Evolutionary conservation across 2,113 vertebrate species (phyloP).

Genomic region (Gopherus evgoodei): DNA sequence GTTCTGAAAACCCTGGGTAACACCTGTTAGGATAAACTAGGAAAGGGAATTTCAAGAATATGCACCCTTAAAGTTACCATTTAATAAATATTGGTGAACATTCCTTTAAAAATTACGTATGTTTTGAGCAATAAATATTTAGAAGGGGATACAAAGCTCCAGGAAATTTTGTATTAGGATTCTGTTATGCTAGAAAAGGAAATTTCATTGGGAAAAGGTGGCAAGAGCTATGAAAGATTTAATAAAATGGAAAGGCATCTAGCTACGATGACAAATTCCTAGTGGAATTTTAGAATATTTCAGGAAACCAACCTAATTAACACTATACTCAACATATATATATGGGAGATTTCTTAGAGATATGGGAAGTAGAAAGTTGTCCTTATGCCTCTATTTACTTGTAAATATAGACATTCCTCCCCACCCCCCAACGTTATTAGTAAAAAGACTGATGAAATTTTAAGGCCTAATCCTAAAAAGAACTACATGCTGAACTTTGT

Average conservation of each 20-base stretch:
- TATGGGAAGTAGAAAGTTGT: not conserved
- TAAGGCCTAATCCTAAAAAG: not conserved
- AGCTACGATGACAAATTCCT: not conserved
- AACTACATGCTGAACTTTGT: not conserved
- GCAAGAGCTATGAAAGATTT: not conserved
- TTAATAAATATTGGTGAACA: constrained; percentile 23
- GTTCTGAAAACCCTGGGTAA: too few relatives aligned
- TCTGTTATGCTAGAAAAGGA: not conserved
- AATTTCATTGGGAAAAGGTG: not conserved
- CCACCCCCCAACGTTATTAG: not conserved
- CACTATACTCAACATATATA: not conserved
- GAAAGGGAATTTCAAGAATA: not conserved
- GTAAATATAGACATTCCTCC: not conserved
- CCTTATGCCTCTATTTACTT: not conserved
- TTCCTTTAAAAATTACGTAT: not conserved
- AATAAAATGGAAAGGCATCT: constrained; percentile 12
- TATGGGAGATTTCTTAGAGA: not conserved
- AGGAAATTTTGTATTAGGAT: not conserved
- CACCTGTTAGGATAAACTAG: not conserved
- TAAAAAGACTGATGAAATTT: not conserved
- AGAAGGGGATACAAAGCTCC: not conserved
- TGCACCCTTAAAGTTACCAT: not conserved
- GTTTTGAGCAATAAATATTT: constrained; percentile 16
- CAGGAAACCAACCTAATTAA: not conserved
- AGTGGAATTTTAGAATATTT: not conserved